A percentile compares a stretch with the other conserved stretches of the same genome.
These are phyloP conservation scores for Chromoteleia sp. DNA, from an alignment of 2,888 invertebrate species.

Conservation along the genomic window DNA sequence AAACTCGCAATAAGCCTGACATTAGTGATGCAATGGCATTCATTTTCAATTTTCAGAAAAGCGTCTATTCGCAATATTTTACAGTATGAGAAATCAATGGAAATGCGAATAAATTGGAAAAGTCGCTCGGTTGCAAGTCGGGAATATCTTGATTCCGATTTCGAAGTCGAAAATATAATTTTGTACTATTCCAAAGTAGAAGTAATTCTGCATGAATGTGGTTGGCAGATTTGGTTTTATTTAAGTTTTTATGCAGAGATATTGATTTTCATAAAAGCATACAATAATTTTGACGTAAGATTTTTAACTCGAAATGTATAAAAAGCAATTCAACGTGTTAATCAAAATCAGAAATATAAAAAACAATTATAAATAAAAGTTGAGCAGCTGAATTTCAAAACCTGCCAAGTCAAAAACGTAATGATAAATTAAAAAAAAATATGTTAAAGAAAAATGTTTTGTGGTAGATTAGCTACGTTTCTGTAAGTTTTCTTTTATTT, in stretches of 20 bases:
- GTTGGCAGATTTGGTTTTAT: not conserved
- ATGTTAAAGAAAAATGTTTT: no score
- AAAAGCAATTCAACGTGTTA: no score
- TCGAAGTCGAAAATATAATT: slow-evolving; percentile 8
- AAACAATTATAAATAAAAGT: no score
- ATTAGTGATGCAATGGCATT: not conserved
- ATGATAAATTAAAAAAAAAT: no score
- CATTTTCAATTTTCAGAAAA: not conserved
- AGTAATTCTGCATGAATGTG: not conserved
- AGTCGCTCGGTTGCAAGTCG: not conserved
- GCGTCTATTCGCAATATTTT: not conserved
- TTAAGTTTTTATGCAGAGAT: not conserved
- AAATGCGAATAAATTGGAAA: not conserved
- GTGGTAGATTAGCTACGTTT: no score
- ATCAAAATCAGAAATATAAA: no score
- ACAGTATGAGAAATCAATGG: not conserved
- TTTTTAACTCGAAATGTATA: no score
- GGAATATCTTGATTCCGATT: not conserved
- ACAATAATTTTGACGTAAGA: no score
- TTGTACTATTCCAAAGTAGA: not conserved
- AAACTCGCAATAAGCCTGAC: slow-evolving; percentile 4
- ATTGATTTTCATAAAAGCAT: slow-evolving; percentile 4
- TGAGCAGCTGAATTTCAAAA: no score
- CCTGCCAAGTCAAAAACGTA: no score
- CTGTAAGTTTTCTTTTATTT: no score